Conservation (phyloP, 2,797 vertebrate genomes). For the Esox masquinongy region DNA sequence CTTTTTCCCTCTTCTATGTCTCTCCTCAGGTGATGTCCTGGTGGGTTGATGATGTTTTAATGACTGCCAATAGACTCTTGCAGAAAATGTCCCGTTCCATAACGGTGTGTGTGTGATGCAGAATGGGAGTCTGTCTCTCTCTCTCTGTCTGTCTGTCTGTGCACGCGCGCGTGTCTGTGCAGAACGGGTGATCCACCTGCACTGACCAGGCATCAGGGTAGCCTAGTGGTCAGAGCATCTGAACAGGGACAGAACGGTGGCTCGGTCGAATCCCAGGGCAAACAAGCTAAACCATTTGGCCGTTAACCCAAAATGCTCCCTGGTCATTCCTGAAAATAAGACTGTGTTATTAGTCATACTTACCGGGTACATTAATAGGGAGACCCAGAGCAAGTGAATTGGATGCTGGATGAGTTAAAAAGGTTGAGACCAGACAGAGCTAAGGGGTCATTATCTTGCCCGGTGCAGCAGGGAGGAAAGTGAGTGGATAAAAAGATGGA, state of each 20-base stretch:
- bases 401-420: constrained; percentile 53
- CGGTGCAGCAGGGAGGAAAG: background rate
- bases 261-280: no score
- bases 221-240: background rate
- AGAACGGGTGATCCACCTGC: background rate
- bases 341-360: no score
- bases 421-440: constrained; percentile 50
- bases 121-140: constrained; percentile 7
- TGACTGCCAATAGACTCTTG: constrained; percentile 34
- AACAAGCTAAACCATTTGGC: no score
- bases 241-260: no score
- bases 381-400: background rate
- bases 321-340: no score
- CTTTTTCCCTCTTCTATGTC: constrained; percentile 33
- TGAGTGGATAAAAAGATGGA: background rate
- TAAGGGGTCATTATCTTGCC: constrained; percentile 41
- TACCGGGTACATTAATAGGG: no score
- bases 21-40: constrained; percentile 43
- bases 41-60: constrained; percentile 60
- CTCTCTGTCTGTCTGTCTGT: no score
- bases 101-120: constrained; percentile 51
- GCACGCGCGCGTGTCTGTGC: no score
- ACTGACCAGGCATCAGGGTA: no score
- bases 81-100: constrained; percentile 44
- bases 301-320: no score